These are phyloP conservation scores for Diadema setosum DNA, from an alignment of 35 echinoderm and acorn worm genomes.

Conservation along the genomic window DNA sequence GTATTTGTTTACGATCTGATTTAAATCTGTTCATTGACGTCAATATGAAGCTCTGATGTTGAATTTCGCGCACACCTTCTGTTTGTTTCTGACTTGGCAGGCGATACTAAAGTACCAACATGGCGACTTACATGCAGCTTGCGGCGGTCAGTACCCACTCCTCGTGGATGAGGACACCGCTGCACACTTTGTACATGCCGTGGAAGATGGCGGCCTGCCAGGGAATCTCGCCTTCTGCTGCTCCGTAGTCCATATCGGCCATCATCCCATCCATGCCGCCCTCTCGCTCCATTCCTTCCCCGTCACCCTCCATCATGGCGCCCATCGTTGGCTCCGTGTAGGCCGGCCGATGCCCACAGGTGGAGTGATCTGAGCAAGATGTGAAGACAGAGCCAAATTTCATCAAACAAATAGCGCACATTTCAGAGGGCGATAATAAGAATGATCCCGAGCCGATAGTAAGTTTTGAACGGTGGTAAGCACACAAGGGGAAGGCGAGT, in stretches of 20 bases:
- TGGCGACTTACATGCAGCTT: background rate
- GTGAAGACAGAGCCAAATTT: background rate
- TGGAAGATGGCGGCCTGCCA: slow-evolving; percentile 19
- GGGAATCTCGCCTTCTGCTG: background rate
- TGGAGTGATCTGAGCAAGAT: background rate
- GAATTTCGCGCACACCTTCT: too few relatives aligned
- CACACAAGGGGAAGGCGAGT: too few relatives aligned
- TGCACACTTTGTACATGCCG: background rate
- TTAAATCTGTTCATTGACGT: too few relatives aligned
- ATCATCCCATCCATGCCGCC: background rate
- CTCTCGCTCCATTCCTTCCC: background rate
- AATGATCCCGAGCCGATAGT: too few relatives aligned
- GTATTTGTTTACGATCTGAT: too few relatives aligned
- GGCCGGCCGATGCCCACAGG: background rate
- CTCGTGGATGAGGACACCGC: background rate
- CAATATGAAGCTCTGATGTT: too few relatives aligned
- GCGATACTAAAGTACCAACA: too few relatives aligned
- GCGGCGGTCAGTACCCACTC: background rate
- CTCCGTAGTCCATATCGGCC: background rate
- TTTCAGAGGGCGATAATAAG: too few relatives aligned
- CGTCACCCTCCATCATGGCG: background rate
- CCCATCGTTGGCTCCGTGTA: too few relatives aligned
- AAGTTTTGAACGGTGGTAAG: too few relatives aligned
- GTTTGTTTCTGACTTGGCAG: too few relatives aligned
- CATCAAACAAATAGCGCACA: too few relatives aligned